phyloP scores from a whole-genome alignment of 2,888 invertebrate species.

The Rhingia rostrata region DNA sequence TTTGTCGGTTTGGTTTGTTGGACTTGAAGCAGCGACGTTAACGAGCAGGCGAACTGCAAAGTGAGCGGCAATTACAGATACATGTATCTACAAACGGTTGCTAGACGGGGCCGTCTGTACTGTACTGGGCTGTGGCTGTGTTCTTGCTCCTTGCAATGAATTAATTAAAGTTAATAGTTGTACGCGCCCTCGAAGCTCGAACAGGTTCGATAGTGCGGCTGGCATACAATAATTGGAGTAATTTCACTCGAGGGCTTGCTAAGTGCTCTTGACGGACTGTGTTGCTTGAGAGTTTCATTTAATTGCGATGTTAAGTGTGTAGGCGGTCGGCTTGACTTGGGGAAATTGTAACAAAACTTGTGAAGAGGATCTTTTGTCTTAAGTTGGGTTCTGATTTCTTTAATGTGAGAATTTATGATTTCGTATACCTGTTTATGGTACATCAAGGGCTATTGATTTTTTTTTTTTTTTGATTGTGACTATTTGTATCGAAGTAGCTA shows the following conservation, averaged over 20 bases:
- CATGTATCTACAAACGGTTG: conserved; percentile 45
- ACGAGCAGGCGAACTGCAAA: conserved; percentile 47
- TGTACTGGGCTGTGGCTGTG: no score
- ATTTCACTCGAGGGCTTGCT: conserved; percentile 69
- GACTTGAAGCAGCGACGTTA: neutral
- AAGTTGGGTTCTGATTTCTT: conserved; percentile 10
- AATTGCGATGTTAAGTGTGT: conserved; percentile 61
- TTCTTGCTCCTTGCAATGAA: conserved; percentile 64
- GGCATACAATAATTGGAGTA: conserved; percentile 70
- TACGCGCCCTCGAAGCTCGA: conserved; percentile 74
- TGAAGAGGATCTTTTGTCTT: conserved; percentile 35
- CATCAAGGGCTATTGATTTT: neutral
- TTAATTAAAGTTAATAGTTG: conserved; percentile 74
- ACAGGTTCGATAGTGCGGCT: conserved; percentile 70
- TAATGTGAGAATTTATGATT: conserved; percentile 5
- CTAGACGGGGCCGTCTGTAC: conserved; percentile 14
- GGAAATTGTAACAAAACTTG: conserved; percentile 24
- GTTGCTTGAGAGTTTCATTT: conserved; percentile 69
- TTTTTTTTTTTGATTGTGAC: neutral
- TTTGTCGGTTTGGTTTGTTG: no score
- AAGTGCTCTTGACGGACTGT: conserved; percentile 71
- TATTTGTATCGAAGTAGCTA: no score
- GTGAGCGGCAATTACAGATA: conserved; percentile 61
- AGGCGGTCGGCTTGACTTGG: conserved; percentile 27
- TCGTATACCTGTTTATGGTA: neutral